Base-by-base conservation (phyloP, 2,888 invertebrate genomes). In the Brassicogethes aeneus region DNA sequence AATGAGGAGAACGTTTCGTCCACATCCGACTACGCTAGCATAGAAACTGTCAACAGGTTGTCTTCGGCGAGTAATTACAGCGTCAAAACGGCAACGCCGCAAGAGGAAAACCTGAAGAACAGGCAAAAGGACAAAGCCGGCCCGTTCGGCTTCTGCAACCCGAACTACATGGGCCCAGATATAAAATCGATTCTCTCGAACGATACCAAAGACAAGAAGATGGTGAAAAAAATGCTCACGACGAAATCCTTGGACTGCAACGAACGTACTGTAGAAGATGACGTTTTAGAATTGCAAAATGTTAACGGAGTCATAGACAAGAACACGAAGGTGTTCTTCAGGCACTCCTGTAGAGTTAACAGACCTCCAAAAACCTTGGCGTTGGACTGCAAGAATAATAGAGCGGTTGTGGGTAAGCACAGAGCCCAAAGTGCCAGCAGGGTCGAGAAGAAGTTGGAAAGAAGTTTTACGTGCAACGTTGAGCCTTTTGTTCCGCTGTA, bases 1-100 rank as follows among this genome's bases (percentile, higher is more conserved):
- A 62, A 59, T 16, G 75, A 75, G 44, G 70, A 70, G 39, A 75
- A 76, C 44, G 58, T 73, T 45, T 81, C 81, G 1, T 80, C 81
- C 0, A 84, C 85, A 1, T 84, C 85, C 2, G 85, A 85, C 58
- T 85, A 85, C 62, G 83, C 82, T 39, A 83, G 84, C 57, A 81
- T 83, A 36, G 85, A 83, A 63, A 74, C 76, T 0, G 76, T 80
- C 15, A 76, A 77, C 59, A 62, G 76, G 17, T 58, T 75, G 34
- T 71, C 75, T 2, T 74, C 74, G 0, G 69, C 68, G 14, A 70
- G 70, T 46, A 70, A 64, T 48, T 70, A 70, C 47, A 70, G 68
- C 43, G 63, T 66, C 15, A 67, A 67, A 47, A 65, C 64, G 2
- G 63, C 61, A 41, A 72, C 53, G 7, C 63, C 62, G 37, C 61